These are phyloP conservation scores for Neuroterus valhalla DNA, from an alignment of 1,140 invertebrate genomes.

Conservation along the genomic window DNA sequence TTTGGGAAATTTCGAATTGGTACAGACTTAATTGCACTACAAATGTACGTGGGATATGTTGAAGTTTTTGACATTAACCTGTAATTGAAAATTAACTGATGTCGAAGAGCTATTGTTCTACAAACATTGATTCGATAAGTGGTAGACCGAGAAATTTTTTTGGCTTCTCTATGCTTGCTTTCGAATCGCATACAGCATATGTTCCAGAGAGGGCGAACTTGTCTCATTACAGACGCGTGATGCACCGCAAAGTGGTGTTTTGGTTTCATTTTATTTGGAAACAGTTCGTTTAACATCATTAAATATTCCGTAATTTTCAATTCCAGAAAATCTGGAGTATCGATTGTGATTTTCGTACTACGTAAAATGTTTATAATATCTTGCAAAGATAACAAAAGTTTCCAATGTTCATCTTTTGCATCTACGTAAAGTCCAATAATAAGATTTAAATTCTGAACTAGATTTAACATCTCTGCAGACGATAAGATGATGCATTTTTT, in stretches of 20 bases:
- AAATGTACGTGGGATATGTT: background rate
- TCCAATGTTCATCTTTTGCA: slow-evolving; percentile 32
- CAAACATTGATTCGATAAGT: slow-evolving; percentile 38
- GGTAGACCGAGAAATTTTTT: slow-evolving; percentile 33
- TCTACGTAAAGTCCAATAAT: slow-evolving; percentile 40
- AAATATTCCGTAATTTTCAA: slow-evolving; percentile 34
- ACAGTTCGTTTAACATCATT: slow-evolving; percentile 15
- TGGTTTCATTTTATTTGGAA: slow-evolving; percentile 36
- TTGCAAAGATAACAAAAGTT: slow-evolving; percentile 35
- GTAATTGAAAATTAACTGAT: slow-evolving; percentile 32
- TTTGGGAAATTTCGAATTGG: no score
- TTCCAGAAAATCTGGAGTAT: slow-evolving; percentile 17
- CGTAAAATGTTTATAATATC: slow-evolving; percentile 38
- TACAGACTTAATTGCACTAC: no score
- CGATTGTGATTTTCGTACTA: slow-evolving; percentile 19
- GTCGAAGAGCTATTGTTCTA: no score
- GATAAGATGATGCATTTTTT: slow-evolving; percentile 40
- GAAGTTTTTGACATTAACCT: slow-evolving; percentile 5
- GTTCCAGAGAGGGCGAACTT: slow-evolving; percentile 38
- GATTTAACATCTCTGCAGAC: slow-evolving; percentile 39
- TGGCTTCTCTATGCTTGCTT: slow-evolving; percentile 37
- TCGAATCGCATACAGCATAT: slow-evolving; percentile 38
- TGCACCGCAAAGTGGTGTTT: slow-evolving; percentile 42
- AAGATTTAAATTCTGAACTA: slow-evolving; percentile 38
- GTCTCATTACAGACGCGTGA: slow-evolving; percentile 36